Percentiles rank a stretch among this genome's conserved stretches.
These are phyloP conservation scores for Zosterops japonicus DNA, from an alignment of 2,113 vertebrate species.

Conservation along the genomic window DNA sequence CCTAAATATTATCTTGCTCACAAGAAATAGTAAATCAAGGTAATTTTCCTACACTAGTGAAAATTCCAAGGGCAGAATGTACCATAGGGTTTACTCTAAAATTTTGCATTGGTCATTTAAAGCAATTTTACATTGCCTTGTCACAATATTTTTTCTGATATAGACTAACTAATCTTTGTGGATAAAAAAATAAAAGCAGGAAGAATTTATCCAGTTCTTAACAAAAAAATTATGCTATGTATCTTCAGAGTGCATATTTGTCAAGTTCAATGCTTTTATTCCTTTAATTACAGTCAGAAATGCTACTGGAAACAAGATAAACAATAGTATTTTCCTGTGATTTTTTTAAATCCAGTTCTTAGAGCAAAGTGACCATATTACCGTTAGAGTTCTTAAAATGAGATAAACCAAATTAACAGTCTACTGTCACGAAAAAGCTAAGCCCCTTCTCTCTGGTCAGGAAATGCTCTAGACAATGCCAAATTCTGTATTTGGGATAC, in stretches of 20 bases:
- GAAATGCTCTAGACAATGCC: neutral
- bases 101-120: fast-evolving
- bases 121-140: neutral
- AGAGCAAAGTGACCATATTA: neutral
- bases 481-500: neutral
- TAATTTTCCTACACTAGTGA: neutral
- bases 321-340: neutral
- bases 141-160: neutral
- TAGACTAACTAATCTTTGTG: neutral
- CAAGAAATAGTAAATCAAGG: neutral
- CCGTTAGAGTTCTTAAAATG: neutral
- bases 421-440: neutral
- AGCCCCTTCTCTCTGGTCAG: fast-evolving
- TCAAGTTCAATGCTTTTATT: neutral
- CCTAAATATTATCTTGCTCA: neutral
- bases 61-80: neutral
- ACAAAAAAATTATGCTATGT: neutral
- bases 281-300: neutral
- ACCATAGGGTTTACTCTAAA: neutral
- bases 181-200: neutral
- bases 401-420: neutral
- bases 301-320: neutral
- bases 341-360: neutral
- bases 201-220: neutral
- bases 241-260: neutral